These are phyloP conservation scores for Rhinolophus sinicus DNA, from an alignment of 2,113 vertebrate species.

Conservation along the genomic window DNA sequence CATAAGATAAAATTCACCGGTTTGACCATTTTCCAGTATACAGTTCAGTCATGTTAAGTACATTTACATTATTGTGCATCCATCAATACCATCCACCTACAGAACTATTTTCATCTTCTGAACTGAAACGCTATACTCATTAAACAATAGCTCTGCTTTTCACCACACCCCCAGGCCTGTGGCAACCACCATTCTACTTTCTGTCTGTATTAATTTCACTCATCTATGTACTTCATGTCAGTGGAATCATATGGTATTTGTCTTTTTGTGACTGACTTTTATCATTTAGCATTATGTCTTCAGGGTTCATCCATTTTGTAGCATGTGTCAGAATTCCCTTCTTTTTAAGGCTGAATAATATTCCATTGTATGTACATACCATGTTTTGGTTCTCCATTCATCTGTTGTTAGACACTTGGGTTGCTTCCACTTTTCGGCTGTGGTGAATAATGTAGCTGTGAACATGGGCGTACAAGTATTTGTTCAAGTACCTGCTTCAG, in stretches of 20 bases:
- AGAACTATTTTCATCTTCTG: background rate
- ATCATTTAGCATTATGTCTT: background rate
- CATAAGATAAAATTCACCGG: background rate
- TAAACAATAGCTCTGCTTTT: background rate
- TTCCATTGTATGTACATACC: background rate
- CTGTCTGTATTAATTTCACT: background rate
- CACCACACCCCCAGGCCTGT: background rate
- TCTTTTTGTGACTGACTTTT: background rate
- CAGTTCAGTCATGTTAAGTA: background rate
- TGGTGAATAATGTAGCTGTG: background rate
- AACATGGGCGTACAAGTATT: background rate
- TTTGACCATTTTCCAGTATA: background rate
- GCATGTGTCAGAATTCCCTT: background rate
- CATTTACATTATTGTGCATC: background rate
- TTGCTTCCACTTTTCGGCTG: background rate
- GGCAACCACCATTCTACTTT: background rate
- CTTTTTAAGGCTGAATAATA: background rate
- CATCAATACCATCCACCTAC: background rate
- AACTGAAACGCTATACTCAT: background rate
- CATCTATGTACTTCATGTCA: background rate
- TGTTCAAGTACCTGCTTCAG: background rate
- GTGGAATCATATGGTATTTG: background rate
- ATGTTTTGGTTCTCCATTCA: background rate
- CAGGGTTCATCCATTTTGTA: background rate
- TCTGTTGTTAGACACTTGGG: background rate